These are phyloP conservation scores for Aspidiotus rigidus DNA, from an alignment of 2,888 invertebrate genomes.

Conservation along the genomic window DNA sequence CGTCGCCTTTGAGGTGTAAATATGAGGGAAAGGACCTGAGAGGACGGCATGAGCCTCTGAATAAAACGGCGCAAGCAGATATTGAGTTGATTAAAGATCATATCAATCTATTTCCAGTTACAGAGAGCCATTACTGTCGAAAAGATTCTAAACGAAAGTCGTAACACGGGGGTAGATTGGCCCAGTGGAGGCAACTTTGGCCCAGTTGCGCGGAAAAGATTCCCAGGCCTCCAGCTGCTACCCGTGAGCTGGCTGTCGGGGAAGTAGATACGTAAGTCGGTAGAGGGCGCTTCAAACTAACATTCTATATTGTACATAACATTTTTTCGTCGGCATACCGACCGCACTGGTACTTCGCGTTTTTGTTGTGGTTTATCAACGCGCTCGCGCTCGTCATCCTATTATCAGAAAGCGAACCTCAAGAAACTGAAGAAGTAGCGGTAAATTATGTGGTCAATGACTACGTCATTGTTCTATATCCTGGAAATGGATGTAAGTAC, in stretches of 20 bases:
- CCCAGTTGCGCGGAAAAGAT: neutral
- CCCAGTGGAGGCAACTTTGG: constrained; percentile 6
- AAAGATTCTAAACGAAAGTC: too few species aligned
- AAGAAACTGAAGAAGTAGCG: too few species aligned
- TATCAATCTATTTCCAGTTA: too few species aligned
- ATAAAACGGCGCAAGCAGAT: too few species aligned
- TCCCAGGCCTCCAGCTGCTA: neutral
- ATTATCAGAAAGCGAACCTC: too few species aligned
- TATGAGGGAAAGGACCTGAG: too few species aligned
- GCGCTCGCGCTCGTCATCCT: too few species aligned
- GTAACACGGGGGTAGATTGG: constrained; percentile 6
- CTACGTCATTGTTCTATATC: neutral
- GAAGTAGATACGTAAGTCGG: neutral
- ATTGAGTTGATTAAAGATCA: too few species aligned
- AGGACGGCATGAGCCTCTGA: too few species aligned
- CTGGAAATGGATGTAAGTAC: neutral
- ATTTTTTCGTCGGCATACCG: neutral
- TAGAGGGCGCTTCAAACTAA: constrained; percentile 1
- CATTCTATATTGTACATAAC: neutral
- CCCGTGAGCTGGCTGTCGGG: neutral
- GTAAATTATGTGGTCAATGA: too few species aligned
- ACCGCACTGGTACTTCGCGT: neutral
- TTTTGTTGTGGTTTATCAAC: neutral
- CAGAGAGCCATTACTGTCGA: too few species aligned
- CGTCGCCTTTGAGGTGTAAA: too few species aligned